Evolutionary conservation across 2,888 invertebrate genomes (phyloP), one percentile per base, ranked within the genome.

Genomic region (Tachina fera): DNA sequence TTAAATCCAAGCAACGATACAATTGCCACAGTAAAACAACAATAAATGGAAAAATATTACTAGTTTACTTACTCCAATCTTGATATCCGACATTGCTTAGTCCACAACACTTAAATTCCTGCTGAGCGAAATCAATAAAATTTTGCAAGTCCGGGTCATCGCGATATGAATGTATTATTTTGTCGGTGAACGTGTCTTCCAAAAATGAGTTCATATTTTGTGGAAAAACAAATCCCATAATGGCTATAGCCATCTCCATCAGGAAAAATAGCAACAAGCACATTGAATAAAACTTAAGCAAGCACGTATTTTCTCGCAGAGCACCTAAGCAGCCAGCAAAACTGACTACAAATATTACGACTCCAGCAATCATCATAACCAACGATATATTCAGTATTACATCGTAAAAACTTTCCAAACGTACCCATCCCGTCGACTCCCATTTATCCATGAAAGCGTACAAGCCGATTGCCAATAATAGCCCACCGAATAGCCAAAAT

Each of bases 391-490:
- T 98, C 76, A 98, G 93, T 88, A 97, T 95, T 53, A 98, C 95
- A 93, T 98, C 98, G 91, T 98, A 98, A 13, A 98, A 95, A 71
- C 96, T 97, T 90, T 97, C 97, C 88, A 95, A 93, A 92, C 96
- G 96, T 51, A 97, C 95, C 88, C 96, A 95, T 87, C 97, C 97
- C 31, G 96, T 96, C 8, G 97, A 95, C 90, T 97, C 97, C 96
- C 97, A 97, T 94, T 98, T 98, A 90, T 98, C 98, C 86, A 97
- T 96, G 90, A 98, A 97, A 0, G 98, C 98, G 92, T 98, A 98
- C 5, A 97, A 93, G 9, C 98, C 98, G 84, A 98, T 96, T 9
- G 96, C 97, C 81, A 98, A 96, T 63, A 98, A 93, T 13, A 97
- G 93, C 41, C 97, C 97, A 79, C 98, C 98, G 89, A 97, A 95